Percentiles rank a stretch among this genome's conserved stretches.
Conservation (phyloP, 2,797 vertebrate genomes). For the Naso thynnoides region DNA sequence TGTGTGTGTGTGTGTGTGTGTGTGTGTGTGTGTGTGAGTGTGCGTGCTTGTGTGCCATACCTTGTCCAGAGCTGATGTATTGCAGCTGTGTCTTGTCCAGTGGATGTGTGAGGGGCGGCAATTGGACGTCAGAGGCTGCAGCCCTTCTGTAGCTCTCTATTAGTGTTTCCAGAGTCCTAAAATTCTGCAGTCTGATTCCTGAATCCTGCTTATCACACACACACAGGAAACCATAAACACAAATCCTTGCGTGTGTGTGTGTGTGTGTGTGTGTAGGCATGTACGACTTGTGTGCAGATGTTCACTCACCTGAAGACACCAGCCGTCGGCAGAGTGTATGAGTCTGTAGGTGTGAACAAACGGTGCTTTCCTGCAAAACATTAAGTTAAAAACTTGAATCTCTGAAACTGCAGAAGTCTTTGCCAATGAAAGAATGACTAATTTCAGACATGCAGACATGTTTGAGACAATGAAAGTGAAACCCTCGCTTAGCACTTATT, state of each 20-base stretch:
- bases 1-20: background rate
- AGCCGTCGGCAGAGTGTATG: slow-evolving; percentile 50
- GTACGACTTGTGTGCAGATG: background rate
- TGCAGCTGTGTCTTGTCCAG: slow-evolving; percentile 65
- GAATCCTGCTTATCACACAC: slow-evolving; percentile 37
- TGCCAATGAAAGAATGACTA: background rate
- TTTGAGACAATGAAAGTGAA: no score
- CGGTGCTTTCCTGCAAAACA: slow-evolving; percentile 70
- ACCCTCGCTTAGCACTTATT: no score
- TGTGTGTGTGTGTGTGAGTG: background rate
- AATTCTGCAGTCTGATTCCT: slow-evolving; percentile 39
- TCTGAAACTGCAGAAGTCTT: background rate
- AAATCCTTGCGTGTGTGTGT: background rate
- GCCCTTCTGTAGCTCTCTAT: slow-evolving; percentile 60
- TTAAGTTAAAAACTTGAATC: background rate
- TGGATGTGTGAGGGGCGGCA: slow-evolving; percentile 62
- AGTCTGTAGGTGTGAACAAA: slow-evolving; percentile 78
- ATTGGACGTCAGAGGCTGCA: background rate
- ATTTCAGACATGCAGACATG: background rate
- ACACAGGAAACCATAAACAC: slow-evolving; percentile 8
- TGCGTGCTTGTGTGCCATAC: slow-evolving; percentile 33
- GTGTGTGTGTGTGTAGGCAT: background rate
- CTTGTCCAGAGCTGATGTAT: slow-evolving; percentile 33
- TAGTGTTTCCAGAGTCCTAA: slow-evolving; percentile 62
- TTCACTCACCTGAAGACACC: slow-evolving; percentile 68